Base-by-base conservation (phyloP, 2,797 vertebrate genomes). In the Denticeps clupeoides region DNA sequence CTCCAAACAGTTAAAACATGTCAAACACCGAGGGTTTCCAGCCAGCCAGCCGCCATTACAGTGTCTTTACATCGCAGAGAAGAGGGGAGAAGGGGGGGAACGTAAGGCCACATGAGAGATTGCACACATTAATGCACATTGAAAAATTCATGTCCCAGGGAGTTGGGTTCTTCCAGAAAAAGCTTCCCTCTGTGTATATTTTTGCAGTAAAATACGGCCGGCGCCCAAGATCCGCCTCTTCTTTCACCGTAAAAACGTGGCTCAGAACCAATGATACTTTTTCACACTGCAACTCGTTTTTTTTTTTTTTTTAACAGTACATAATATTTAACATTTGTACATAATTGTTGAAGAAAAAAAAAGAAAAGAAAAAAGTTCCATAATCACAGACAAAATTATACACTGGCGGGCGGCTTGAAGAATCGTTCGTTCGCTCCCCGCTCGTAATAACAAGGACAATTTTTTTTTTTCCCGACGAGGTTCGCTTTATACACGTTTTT, bases 351-450 rank as follows among this genome's bases (percentile, higher is more conserved):
- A n/a, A n/a, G n/a, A n/a, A n/a, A n/a, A n/a, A n/a, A 68, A 52
- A 51, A 24, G 18, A 47, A 53, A 53, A 40, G 41, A 53, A 53
- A 51, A 58, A 49, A 47, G 53, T 56, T 60, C 50, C 50, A 69
- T 67, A 69, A 51, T 64, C 52, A 75, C 59, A 80, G 71, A 75
- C 71, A 74, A 62, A 70, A 81, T 73, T 82, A 75, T 77, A 81
- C 73, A 82, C 59, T 65, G 67, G 71, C 72, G 64, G 60, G 72
- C 64, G 63, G 63, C 56, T 57, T 16, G 32, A 45, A 67, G 47
- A 49, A 55, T 6, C 11, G 5, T 21, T 38, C 18, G 38, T 35
- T 35, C 35, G 38, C 35, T n/a, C n/a, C n/a, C n/a, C n/a, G n/a
- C n/a, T n/a, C n/a, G n/a, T n/a, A n/a, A n/a, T n/a, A n/a, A n/a